Evolutionary conservation across 2,888 invertebrate species (phyloP).

Genomic region (Apotomis turbidana): DNA sequence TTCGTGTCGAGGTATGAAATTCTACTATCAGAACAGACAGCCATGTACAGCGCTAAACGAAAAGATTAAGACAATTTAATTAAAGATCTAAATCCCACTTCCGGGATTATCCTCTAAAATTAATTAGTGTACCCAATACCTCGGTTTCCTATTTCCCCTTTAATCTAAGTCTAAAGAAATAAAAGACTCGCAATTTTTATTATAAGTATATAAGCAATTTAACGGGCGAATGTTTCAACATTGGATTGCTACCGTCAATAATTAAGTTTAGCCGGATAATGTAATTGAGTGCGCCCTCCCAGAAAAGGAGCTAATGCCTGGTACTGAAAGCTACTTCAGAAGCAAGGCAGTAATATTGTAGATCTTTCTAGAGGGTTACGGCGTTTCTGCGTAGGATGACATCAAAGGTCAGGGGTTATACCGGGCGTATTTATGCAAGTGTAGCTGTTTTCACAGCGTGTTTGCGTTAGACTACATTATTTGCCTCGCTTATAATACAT

Average conservation of each 20-base stretch:
- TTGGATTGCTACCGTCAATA: conserved; percentile 5
- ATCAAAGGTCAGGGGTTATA: conserved; percentile 14
- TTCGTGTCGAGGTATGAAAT: too few relatives aligned
- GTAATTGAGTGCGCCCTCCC: conserved; percentile 10
- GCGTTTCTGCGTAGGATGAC: not conserved
- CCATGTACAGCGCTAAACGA: too few relatives aligned
- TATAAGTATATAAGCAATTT: conserved; percentile 7
- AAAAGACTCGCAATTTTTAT: not conserved
- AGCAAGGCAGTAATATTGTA: not conserved
- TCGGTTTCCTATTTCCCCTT: too few relatives aligned
- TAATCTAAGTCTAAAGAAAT: too few relatives aligned
- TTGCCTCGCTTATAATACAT: conserved; percentile 22
- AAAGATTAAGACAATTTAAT: too few relatives aligned
- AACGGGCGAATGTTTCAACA: not conserved
- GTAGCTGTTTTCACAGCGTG: conserved; percentile 1
- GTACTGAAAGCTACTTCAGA: not conserved
- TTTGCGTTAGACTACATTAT: conserved; percentile 22
- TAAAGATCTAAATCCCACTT: too few relatives aligned
- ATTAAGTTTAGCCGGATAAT: conserved; percentile 14
- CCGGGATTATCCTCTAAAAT: too few relatives aligned
- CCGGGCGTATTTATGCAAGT: conserved; percentile 17
- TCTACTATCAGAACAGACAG: too few relatives aligned
- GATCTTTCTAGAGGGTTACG: not conserved
- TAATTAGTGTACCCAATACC: too few relatives aligned
- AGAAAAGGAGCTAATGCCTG: conserved; percentile 1